Conservation (phyloP, 2,888 invertebrate species). For the Coleophora flavipennella region DNA sequence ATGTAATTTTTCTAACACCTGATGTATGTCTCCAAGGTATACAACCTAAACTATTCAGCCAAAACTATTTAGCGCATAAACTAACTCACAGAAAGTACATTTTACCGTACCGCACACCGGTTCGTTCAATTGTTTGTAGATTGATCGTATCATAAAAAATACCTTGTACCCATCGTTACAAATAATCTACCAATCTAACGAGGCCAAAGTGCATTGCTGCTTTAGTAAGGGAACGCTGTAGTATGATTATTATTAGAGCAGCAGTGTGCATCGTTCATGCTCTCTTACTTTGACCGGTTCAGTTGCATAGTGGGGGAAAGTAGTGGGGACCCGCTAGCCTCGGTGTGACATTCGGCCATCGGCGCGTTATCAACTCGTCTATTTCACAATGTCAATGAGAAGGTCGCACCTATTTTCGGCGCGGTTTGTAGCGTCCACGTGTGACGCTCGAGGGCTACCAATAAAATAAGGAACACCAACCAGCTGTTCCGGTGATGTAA, state of each 20-base stretch:
- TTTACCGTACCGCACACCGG: conserved; percentile 20
- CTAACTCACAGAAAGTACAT: too few species aligned
- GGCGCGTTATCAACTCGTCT: conserved; percentile 65
- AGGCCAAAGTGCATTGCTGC: conserved; percentile 16
- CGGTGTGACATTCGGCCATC: conserved; percentile 68
- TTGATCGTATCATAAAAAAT: conserved; percentile 25
- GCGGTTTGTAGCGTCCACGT: conserved; percentile 42
- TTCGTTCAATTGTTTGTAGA: conserved; percentile 39
- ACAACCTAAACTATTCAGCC: too few species aligned
- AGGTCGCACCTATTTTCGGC: conserved; percentile 67
- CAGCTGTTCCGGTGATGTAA: neutral
- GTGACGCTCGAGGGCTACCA: conserved; percentile 20
- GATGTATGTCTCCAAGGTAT: too few species aligned
- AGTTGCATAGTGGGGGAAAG: conserved; percentile 33
- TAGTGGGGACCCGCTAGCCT: conserved; percentile 58
- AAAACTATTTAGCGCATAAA: too few species aligned
- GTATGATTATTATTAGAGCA: conserved; percentile 22
- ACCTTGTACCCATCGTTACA: conserved; percentile 1
- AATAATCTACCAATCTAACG: conserved; percentile 3
- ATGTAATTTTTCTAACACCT: too few species aligned
- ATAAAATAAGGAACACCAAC: neutral
- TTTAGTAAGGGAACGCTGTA: conserved; percentile 9
- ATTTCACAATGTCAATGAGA: conserved; percentile 74
- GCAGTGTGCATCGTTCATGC: conserved; percentile 42
- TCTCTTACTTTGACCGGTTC: conserved; percentile 25